These are phyloP conservation scores for Solea solea DNA, from an alignment of 2,113 vertebrate species.

Conservation along the genomic window DNA sequence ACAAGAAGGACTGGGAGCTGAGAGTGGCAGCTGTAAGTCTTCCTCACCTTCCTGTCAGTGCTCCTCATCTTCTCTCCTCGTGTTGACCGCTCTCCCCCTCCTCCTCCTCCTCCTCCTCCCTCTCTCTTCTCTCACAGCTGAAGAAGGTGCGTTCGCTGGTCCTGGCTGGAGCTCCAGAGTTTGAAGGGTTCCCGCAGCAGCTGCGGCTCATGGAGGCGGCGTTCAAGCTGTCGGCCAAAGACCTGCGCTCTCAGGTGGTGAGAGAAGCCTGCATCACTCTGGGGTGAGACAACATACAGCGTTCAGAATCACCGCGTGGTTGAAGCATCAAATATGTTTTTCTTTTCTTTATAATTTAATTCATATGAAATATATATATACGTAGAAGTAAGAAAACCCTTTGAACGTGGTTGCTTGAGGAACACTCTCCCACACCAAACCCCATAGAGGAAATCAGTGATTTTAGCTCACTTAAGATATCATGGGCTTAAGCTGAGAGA, in stretches of 20 bases:
- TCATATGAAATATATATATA: too few species aligned
- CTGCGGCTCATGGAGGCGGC: conserved; percentile 90
- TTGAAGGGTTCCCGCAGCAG: conserved; percentile 92
- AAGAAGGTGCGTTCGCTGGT: conserved; percentile 93
- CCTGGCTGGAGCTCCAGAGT: conserved; percentile 90
- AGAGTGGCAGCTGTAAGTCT: conserved; percentile 87
- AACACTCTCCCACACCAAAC: too few species aligned
- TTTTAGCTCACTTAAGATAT: too few species aligned
- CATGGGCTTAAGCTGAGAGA: too few species aligned
- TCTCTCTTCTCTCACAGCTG: conserved; percentile 77
- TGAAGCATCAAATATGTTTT: too few species aligned
- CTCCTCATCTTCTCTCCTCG: too few species aligned
- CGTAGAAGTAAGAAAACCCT: too few species aligned
- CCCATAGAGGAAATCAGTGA: too few species aligned
- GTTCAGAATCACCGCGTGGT: too few species aligned
- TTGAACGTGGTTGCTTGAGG: too few species aligned
- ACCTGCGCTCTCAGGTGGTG: conserved; percentile 95
- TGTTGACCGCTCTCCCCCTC: neutral
- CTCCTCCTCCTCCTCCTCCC: too few species aligned
- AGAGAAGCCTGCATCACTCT: conserved; percentile 96
- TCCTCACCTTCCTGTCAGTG: neutral
- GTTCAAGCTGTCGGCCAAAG: conserved; percentile 94
- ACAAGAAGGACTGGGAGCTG: conserved; percentile 97
- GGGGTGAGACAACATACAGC: conserved; percentile 77
- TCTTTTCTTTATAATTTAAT: too few species aligned